These are phyloP conservation scores for Danio choprae DNA, from an alignment of 2,797 vertebrate species.

Conservation along the genomic window DNA sequence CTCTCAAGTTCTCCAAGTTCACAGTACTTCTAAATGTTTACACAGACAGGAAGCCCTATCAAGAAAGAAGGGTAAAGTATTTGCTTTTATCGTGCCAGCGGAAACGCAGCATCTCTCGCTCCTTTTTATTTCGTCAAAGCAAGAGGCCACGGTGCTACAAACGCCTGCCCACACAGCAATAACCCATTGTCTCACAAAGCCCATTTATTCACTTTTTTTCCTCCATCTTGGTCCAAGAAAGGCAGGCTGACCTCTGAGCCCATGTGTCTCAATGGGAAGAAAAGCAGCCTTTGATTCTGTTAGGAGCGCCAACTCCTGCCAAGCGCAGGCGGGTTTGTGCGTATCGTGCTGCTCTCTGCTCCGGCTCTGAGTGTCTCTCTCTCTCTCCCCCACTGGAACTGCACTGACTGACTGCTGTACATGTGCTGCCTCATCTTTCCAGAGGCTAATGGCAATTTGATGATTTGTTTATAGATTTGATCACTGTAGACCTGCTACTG, in stretches of 20 bases:
- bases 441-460: slow-evolving; percentile 34
- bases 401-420: slow-evolving; percentile 26
- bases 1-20: slow-evolving; percentile 45
- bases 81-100: slow-evolving; percentile 46
- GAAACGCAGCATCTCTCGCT: slow-evolving; percentile 50
- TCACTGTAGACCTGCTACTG: slow-evolving; percentile 1
- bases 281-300: slow-evolving; percentile 74
- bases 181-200: slow-evolving; percentile 68
- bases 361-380: slow-evolving; percentile 46
- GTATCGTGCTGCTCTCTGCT: slow-evolving; percentile 44
- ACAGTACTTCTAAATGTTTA: slow-evolving; percentile 67
- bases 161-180: slow-evolving; percentile 66
- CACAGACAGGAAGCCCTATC: slow-evolving; percentile 38
- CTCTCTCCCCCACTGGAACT: slow-evolving; percentile 5
- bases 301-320: slow-evolving; percentile 59
- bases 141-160: slow-evolving; percentile 67
- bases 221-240: slow-evolving; percentile 67
- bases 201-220: slow-evolving; percentile 67
- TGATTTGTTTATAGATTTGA: slow-evolving; percentile 39
- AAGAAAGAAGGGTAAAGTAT: slow-evolving; percentile 42
- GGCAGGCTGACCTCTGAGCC: slow-evolving; percentile 68
- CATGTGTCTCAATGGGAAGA: slow-evolving; percentile 72
- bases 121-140: slow-evolving; percentile 62
- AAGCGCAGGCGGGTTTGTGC: slow-evolving; percentile 47
- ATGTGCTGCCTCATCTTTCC: slow-evolving; percentile 22